Evolutionary conservation across 2,797 vertebrate genomes (phyloP).

Genomic region (Diglossa cyanea): DNA sequence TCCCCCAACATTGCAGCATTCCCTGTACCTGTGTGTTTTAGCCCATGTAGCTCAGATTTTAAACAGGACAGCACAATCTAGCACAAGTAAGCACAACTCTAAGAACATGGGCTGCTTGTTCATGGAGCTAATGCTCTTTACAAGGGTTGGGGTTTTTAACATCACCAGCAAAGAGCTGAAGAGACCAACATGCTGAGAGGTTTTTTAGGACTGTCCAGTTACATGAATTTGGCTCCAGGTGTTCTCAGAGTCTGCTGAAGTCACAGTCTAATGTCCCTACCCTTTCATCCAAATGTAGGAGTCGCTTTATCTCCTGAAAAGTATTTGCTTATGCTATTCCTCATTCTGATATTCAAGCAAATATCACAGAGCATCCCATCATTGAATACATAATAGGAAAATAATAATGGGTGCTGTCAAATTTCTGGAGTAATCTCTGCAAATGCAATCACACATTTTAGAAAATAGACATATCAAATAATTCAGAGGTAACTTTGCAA

Average conservation of each 20-base stretch:
- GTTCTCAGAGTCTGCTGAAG: background rate
- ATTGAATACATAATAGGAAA: background rate
- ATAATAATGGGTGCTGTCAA: conserved; percentile 26
- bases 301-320: background rate
- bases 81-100: background rate
- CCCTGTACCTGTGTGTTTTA: background rate
- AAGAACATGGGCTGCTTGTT: background rate
- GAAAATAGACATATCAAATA: conserved; percentile 11
- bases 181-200: accelerated
- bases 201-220: background rate
- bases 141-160: background rate
- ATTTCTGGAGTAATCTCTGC: background rate
- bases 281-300: background rate
- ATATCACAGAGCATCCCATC: background rate
- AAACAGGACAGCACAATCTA: background rate
- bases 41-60: background rate
- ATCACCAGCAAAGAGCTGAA: background rate
- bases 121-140: background rate
- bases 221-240: background rate
- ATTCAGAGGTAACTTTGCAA: background rate
- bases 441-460: background rate
- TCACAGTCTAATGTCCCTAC: background rate
- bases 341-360: conserved; percentile 2
- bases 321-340: background rate
- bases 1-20: background rate